Evolutionary conservation across 2,888 invertebrate genomes (phyloP).

Genomic region (Leptopilina syphax): DNA sequence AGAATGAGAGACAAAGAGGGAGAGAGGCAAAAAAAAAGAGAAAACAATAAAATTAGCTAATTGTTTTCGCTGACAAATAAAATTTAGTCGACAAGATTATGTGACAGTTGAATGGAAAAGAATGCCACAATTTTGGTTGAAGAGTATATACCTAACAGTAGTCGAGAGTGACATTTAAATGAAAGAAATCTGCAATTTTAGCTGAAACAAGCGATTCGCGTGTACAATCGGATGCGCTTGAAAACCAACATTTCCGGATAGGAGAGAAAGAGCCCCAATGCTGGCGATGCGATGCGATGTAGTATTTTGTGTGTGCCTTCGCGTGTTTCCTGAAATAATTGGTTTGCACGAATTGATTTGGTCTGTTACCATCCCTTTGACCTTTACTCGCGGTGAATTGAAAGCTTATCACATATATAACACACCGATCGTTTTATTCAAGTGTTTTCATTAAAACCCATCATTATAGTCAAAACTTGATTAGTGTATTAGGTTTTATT

Average conservation of each 20-base stretch:
- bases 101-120: constrained; percentile 6
- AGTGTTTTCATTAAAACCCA: constrained; percentile 53
- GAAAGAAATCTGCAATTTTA: constrained; percentile 35
- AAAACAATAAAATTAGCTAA: too few species aligned
- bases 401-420: constrained; percentile 32
- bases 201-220: constrained; percentile 35
- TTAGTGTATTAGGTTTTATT: constrained; percentile 9
- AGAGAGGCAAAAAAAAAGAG: too few species aligned
- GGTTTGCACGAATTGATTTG: constrained; percentile 39
- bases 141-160: too few species aligned
- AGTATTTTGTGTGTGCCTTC: constrained; percentile 43
- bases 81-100: constrained; percentile 1
- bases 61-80: not conserved
- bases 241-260: constrained; percentile 27
- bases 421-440: constrained; percentile 37
- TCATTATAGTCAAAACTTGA: constrained; percentile 42
- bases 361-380: constrained; percentile 36
- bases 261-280: constrained; percentile 4
- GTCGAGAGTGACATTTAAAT: constrained; percentile 35
- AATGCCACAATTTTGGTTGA: constrained; percentile 7
- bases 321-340: constrained; percentile 39
- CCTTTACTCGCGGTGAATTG: constrained; percentile 29
- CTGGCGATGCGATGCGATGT: too few species aligned
- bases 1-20: too few species aligned
- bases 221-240: constrained; percentile 32